Conservation (phyloP, 2,888 invertebrate genomes). For the Eristalis pertinax region DNA sequence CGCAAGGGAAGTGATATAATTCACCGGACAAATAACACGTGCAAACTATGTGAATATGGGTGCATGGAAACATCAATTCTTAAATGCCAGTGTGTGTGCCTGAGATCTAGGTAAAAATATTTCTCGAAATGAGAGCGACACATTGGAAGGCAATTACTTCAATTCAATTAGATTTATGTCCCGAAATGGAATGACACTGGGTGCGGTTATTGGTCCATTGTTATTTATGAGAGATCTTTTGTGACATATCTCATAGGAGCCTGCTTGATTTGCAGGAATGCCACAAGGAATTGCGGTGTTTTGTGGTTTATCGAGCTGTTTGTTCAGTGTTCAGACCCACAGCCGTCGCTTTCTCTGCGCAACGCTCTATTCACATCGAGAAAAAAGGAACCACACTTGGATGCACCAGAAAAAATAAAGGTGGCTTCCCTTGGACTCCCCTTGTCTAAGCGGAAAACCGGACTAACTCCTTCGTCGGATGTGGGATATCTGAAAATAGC, state of each 20-base stretch:
- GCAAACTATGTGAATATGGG: neutral
- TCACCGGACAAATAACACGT: constrained; percentile 13
- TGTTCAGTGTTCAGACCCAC: neutral
- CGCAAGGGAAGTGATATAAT: constrained; percentile 43
- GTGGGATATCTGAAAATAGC: neutral
- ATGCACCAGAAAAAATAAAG: too few relatives aligned
- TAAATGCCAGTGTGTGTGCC: neutral
- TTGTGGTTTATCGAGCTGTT: neutral
- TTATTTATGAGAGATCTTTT: constrained; percentile 28
- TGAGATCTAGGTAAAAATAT: neutral
- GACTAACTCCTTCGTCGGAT: neutral
- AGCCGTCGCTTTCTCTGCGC: neutral
- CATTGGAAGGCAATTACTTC: constrained; percentile 24
- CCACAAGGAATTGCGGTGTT: neutral
- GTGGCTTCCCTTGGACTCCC: too few relatives aligned
- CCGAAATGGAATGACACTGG: constrained; percentile 46
- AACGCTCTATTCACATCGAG: neutral
- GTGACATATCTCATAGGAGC: constrained; percentile 1
- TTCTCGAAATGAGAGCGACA: constrained; percentile 37
- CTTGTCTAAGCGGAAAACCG: neutral
- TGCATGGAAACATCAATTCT: constrained; percentile 3
- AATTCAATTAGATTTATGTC: constrained; percentile 37
- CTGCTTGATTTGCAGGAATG: neutral
- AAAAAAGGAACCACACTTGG: neutral
- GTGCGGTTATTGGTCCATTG: constrained; percentile 39